Percentiles rank a stretch among this genome's conserved stretches.
phyloP scores from a whole-genome alignment of 2,888 invertebrate genomes.

The Molanna angustata region DNA sequence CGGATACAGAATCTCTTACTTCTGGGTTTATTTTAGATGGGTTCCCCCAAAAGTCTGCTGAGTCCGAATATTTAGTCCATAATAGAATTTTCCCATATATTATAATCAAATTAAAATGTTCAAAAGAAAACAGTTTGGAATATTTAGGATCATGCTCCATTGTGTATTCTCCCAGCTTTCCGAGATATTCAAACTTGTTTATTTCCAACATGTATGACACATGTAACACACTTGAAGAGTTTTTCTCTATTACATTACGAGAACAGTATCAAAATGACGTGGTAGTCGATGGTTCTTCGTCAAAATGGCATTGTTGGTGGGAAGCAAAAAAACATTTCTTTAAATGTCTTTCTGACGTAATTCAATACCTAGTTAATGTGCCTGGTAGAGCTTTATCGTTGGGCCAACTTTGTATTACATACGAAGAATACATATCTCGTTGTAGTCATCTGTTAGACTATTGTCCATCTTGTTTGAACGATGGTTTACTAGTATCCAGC shows the following conservation, averaged over 20 bases:
- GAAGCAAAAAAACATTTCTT: slow-evolving; percentile 44
- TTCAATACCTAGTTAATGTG: slow-evolving; percentile 52
- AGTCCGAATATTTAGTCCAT: slow-evolving; percentile 50
- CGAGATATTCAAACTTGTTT: slow-evolving; percentile 31
- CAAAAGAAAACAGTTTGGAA: slow-evolving; percentile 41
- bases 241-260: slow-evolving; percentile 51
- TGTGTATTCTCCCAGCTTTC: neutral
- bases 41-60: slow-evolving; percentile 53
- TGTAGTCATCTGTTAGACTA: slow-evolving; percentile 53
- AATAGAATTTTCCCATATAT: slow-evolving; percentile 57
- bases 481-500: slow-evolving; percentile 42
- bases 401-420: slow-evolving; percentile 55
- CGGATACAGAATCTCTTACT: slow-evolving; percentile 48
- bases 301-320: slow-evolving; percentile 56
- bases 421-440: slow-evolving; percentile 50
- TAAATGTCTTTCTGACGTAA: slow-evolving; percentile 45
- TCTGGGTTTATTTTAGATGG: slow-evolving; percentile 64
- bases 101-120: slow-evolving; percentile 52
- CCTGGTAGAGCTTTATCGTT: slow-evolving; percentile 50
- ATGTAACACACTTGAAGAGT: slow-evolving; percentile 43
- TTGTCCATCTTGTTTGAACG: slow-evolving; percentile 59
- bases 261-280: slow-evolving; percentile 55
- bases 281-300: slow-evolving; percentile 48
- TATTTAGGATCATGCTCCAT: slow-evolving; percentile 40
- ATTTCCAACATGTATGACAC: slow-evolving; percentile 2